Evolutionary conservation across 2,113 vertebrate species (phyloP), one percentile per base, ranked within the genome.

Genomic region (Anas platyrhynchos): DNA sequence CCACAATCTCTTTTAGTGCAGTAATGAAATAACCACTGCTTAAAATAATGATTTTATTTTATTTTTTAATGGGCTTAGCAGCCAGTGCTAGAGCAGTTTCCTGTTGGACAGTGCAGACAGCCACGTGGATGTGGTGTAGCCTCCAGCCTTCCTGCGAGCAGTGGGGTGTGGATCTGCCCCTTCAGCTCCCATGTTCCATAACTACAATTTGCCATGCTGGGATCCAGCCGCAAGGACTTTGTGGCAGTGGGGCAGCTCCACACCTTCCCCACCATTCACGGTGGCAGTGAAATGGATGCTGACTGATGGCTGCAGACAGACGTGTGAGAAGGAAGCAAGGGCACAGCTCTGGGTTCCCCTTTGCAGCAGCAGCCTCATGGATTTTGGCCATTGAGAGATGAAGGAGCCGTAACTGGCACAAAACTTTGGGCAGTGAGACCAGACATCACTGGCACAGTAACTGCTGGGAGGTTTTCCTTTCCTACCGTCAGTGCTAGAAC

Each of bases 1-100:
- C 71, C 87, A 66, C 89, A 77, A 91, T 86, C 84, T 77, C 93
- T 85, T 91, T 91, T 71, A 69, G 16, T 11, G 27, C 44, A 4
- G 14, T 74, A 95, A 95, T 85, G 84, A 89, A 94, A 92, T 80
- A 93, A 94, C 44, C 31, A 3, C 50, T 69, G 81, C 38, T 93
- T 73, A 50, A 85, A 91, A 95, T 66, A 58, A 85, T 83, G 48
- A 27, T 22, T 4, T n/a, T 76, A 48, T 86, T 32, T 59, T 79
- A 44, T 44, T 44, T 44, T 86, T 32, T 11, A 8, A 52, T 0
- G 8, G 67, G 58, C 25, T 89, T 25, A 78, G 62, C 58, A 79
- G 81, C 18, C 77, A 36, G 43, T 0, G 0, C 73, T 13, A n/a
- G 18, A 46, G 52, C 7, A 1, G 11, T 16, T 76, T 55, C 13